A percentile compares a stretch with the other conserved stretches of the same genome.
Conservation (phyloP, 2,113 vertebrate genomes). For the Anas platyrhynchos region DNA sequence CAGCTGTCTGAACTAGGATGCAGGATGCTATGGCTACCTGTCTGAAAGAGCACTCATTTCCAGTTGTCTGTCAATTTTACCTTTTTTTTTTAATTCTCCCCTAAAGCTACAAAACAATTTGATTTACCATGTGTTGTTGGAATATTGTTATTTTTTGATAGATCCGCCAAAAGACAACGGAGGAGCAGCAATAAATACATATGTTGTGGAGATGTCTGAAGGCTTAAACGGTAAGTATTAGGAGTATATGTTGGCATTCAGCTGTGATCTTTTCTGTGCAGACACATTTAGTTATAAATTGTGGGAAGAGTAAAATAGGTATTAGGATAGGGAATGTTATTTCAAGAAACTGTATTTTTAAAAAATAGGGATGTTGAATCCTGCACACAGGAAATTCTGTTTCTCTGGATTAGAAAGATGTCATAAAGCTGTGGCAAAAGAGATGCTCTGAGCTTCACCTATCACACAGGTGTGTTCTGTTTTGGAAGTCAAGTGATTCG, state of each 20-base stretch:
- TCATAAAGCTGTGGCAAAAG: background rate
- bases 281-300: background rate
- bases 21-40: background rate
- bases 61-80: background rate
- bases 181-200: slow-evolving; percentile 88
- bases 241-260: background rate
- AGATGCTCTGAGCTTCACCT: background rate
- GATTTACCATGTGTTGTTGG: background rate
- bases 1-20: background rate
- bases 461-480: background rate
- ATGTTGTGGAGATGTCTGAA: slow-evolving; percentile 90
- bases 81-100: background rate
- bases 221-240: slow-evolving; percentile 83
- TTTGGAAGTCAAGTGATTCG: background rate
- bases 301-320: background rate
- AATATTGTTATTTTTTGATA: slow-evolving; percentile 54
- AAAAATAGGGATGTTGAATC: background rate
- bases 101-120: background rate
- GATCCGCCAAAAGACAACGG: slow-evolving; percentile 94
- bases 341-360: background rate
- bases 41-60: background rate
- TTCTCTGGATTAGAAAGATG: background rate
- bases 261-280: background rate
- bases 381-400: background rate
- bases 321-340: background rate